Base-by-base conservation (phyloP, 2,113 vertebrate genomes). In the Coptodon bakossiorum region DNA sequence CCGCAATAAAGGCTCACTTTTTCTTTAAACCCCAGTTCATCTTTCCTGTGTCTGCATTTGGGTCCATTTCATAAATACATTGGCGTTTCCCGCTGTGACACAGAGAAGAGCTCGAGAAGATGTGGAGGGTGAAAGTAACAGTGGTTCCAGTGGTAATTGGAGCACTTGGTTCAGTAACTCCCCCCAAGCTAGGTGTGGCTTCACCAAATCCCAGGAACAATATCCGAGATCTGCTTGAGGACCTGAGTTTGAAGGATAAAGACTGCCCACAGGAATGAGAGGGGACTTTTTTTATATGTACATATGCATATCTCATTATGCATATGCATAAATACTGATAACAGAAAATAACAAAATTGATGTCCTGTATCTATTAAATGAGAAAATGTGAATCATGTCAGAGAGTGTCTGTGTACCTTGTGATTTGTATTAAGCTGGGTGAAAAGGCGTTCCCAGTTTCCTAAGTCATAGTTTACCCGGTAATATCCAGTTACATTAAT, bases 391-490 rank as follows among this genome's bases (percentile, higher is more conserved):
- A 40, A 40, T 22, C 7, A 9, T 71, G 66, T 71, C 36, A 71
- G 38, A 71, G 38, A 43, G 66, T 61, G 71, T 61, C 4, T 31
- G 31, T 17, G 27, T 90, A 99, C 98, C 93, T 1, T 0, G 2
- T 31, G 96, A 4, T 94, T 0, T 0, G 0, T 34, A 7, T 3
- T 1, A 57, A 99, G 97, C 94, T 96, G 95, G 0, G 0, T 0
- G 4, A 98, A 89, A 56, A 99, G 96, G 11, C 78, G 95, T 3
- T 91, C 19, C 98, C 98, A 99, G 95, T 99, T 99, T 1, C 24
- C 81, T 0, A 10, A 12, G 52, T 99, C 97, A 3, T 99, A 99
- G 94, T 99, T 98, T 63, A 99, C 98, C 4, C 96, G 95, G 95
- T 97, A 99, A 86, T 97, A 99, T 17, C 98, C 98, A 0, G 94